These are phyloP conservation scores for Lepidothrix coronata DNA, from an alignment of 2,113 vertebrate species.

Conservation along the genomic window DNA sequence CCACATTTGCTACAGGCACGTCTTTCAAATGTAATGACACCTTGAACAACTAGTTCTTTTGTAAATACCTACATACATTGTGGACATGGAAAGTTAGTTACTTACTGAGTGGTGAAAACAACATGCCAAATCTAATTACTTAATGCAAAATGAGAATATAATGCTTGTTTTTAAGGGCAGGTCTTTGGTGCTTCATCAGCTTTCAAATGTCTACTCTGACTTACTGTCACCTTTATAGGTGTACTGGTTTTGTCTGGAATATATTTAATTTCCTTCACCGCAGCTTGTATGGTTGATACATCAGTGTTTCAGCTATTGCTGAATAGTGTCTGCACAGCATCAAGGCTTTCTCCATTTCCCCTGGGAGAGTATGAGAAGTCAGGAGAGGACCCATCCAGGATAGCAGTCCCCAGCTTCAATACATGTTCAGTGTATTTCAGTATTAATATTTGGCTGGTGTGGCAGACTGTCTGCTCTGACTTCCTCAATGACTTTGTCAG, in stretches of 20 bases:
- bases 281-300: neutral
- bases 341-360: neutral
- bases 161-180: neutral
- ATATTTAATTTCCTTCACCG: neutral
- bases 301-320: neutral
- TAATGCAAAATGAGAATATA: neutral
- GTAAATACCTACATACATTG: neutral
- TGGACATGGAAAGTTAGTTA: neutral
- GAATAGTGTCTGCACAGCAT: neutral
- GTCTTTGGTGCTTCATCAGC: neutral
- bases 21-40: neutral
- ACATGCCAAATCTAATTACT: neutral
- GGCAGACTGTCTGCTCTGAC: neutral
- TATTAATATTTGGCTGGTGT: neutral
- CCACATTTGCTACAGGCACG: too few relatives aligned
- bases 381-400: neutral
- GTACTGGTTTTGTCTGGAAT: neutral
- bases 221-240: neutral
- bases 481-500: neutral
- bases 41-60: neutral
- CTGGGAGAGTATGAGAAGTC: neutral
- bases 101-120: neutral
- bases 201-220: neutral
- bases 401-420: neutral
- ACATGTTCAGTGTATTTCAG: neutral